phyloP scores from a whole-genome alignment of 35 echinoderm and acorn worm species.

The Patiria miniata region DNA sequence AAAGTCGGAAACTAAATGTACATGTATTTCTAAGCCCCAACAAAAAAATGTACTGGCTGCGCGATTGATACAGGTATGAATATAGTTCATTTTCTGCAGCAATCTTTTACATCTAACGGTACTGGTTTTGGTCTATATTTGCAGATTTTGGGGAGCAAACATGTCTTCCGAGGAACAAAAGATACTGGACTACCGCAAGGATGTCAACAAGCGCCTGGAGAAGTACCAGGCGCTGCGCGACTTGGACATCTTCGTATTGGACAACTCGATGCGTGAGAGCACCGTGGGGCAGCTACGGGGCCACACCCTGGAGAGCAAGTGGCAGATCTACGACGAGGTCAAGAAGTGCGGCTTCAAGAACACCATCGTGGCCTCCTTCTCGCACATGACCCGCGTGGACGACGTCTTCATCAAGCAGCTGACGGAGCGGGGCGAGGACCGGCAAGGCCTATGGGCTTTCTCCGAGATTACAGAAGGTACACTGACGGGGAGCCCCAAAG shows the following conservation, averaged over 20 bases:
- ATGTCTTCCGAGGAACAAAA: no score
- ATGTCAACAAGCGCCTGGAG: neutral
- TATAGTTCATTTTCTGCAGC: no score
- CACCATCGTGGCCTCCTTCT: slow-evolving; percentile 59
- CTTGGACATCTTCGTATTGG: slow-evolving; percentile 46
- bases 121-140: no score
- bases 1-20: no score
- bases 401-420: slow-evolving; percentile 57
- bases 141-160: no score
- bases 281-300: slow-evolving; percentile 23
- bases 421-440: slow-evolving; percentile 32
- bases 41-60: no score
- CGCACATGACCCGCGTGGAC: slow-evolving; percentile 38
- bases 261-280: slow-evolving; percentile 45
- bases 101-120: no score
- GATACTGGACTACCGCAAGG: neutral
- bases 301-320: slow-evolving; percentile 58
- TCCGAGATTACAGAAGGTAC: slow-evolving; percentile 44
- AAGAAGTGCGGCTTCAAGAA: slow-evolving; percentile 58
- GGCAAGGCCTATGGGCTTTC: slow-evolving; percentile 29
- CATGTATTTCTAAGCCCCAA: no score
- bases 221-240: slow-evolving; percentile 20
- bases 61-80: no score
- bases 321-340: slow-evolving; percentile 46
- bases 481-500: no score